Conservation (phyloP, 2,888 invertebrate genomes). For the Icerya purchasi region DNA sequence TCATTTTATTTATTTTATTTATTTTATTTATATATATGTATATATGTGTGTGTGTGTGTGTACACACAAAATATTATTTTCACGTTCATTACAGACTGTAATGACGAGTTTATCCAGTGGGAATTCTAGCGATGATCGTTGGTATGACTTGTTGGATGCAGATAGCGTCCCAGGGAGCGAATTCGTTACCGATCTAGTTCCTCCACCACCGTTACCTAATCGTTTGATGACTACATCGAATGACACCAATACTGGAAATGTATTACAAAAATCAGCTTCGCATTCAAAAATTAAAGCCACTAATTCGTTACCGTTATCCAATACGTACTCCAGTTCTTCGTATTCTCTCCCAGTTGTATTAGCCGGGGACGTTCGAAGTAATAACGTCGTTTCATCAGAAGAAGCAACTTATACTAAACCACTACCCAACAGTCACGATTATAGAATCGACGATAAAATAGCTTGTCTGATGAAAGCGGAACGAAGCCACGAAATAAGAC, state of each 20-base stretch:
- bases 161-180: constrained; percentile 21
- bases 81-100: constrained; percentile 35
- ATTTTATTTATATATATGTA: too few species aligned
- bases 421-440: constrained; percentile 23
- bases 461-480: constrained; percentile 23
- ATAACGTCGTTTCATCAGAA: constrained; percentile 3
- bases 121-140: constrained; percentile 39
- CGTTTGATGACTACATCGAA: constrained; percentile 21
- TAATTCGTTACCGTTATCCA: constrained; percentile 25
- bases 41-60: too few species aligned
- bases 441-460: constrained; percentile 29
- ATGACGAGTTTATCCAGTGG: constrained; percentile 40
- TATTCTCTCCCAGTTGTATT: constrained; percentile 13
- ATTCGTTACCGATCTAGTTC: constrained; percentile 14
- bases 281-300: constrained; percentile 26
- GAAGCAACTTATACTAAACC: background rate
- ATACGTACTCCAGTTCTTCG: constrained; percentile 12
- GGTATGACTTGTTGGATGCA: constrained; percentile 32
- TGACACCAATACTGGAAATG: constrained; percentile 9
- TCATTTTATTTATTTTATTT: too few species aligned
- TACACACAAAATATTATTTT: too few species aligned
- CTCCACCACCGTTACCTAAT: constrained; percentile 33
- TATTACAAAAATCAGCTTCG: constrained; percentile 7
- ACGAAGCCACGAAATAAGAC: constrained; percentile 26
- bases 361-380: constrained; percentile 1